phyloP scores from a whole-genome alignment of 2,888 invertebrate genomes.

The Pomacea canaliculata region DNA sequence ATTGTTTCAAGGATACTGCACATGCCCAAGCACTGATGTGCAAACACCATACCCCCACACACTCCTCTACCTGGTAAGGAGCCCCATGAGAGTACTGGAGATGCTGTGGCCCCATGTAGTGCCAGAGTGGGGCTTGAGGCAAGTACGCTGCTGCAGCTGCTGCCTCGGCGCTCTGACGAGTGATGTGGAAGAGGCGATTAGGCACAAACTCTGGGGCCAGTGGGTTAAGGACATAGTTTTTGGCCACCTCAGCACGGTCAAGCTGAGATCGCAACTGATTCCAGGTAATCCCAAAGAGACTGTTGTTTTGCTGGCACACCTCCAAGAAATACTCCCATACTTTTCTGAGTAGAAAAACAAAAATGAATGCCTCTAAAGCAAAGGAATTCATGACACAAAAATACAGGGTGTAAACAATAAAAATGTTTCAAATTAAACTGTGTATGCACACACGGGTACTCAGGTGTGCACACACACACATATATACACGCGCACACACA shows the following conservation, averaged over 20 bases:
- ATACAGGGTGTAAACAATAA: slow-evolving; percentile 5
- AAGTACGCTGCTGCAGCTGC: neutral
- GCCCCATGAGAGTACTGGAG: slow-evolving; percentile 2
- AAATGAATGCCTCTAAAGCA: no score
- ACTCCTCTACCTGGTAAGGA: slow-evolving; percentile 13
- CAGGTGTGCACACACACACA: neutral
- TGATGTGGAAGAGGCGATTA: slow-evolving; percentile 46
- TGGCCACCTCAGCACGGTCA: slow-evolving; percentile 81
- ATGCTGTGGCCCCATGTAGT: slow-evolving; percentile 7
- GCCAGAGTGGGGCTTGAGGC: neutral
- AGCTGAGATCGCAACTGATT: slow-evolving; percentile 78
- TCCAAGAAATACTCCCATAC: slow-evolving; percentile 85
- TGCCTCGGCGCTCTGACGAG: slow-evolving; percentile 23
- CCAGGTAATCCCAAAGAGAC: slow-evolving; percentile 82
- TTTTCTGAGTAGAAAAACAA: slow-evolving; percentile 71
- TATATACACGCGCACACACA: neutral
- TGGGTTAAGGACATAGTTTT: slow-evolving; percentile 84
- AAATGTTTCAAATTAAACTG: neutral
- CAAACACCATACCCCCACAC: no score
- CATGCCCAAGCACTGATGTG: no score
- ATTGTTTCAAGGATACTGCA: no score
- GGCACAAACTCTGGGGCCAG: slow-evolving; percentile 86
- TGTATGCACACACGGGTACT: neutral
- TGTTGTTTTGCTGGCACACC: slow-evolving; percentile 79
- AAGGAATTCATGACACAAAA: neutral